These are phyloP conservation scores for Zosterops borbonicus DNA, from an alignment of 2,113 vertebrate species.

Conservation along the genomic window DNA sequence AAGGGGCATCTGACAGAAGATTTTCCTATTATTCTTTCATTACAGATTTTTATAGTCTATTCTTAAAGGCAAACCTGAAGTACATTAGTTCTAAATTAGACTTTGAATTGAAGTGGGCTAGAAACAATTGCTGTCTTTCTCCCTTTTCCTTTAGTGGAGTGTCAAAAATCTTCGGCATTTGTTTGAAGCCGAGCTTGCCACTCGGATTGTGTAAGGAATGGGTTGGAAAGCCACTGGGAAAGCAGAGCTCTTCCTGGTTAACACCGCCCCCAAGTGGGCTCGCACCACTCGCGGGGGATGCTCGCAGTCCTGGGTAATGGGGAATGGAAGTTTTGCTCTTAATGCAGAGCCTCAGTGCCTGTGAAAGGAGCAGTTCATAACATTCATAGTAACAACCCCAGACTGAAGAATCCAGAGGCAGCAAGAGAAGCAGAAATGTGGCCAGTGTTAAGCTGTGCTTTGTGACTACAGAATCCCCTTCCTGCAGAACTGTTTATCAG, in stretches of 20 bases:
- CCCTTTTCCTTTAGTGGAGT: background rate
- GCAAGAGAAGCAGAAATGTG: background rate
- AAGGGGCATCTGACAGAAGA: background rate
- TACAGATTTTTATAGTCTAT: background rate
- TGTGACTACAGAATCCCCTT: background rate
- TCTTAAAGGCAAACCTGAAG: constrained; percentile 14
- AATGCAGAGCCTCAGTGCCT: background rate
- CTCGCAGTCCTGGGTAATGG: accelerated
- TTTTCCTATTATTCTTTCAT: background rate
- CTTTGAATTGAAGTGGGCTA: constrained; percentile 28
- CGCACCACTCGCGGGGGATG: accelerated
- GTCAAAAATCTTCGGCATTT: background rate
- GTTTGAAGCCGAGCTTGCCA: background rate
- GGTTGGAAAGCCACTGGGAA: background rate
- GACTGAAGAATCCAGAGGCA: background rate
- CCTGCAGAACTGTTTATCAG: background rate
- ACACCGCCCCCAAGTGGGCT: constrained; percentile 67
- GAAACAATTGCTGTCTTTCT: background rate
- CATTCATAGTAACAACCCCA: background rate
- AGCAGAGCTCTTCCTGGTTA: background rate
- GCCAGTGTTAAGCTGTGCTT: background rate
- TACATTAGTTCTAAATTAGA: background rate
- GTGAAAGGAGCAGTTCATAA: accelerated
- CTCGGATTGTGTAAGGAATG: background rate
- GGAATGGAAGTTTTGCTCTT: background rate